These are phyloP conservation scores for Strigamia maritima DNA, from an alignment of 2,888 invertebrate species.

Conservation along the genomic window DNA sequence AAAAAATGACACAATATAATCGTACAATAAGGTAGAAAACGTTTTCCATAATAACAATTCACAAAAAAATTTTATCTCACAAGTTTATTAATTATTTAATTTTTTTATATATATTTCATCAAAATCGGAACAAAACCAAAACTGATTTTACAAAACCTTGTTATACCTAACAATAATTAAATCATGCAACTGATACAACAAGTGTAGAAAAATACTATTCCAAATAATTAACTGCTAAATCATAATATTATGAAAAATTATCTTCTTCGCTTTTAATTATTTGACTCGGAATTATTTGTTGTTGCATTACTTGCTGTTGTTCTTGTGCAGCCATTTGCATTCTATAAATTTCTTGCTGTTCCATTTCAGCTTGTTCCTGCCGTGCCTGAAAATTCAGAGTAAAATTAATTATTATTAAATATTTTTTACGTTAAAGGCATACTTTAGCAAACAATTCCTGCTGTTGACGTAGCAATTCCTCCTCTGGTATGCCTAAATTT, in stretches of 20 bases:
- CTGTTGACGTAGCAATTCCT: conserved; percentile 90
- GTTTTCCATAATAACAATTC: neutral
- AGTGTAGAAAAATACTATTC: neutral
- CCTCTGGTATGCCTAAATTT: conserved; percentile 97
- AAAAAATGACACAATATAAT: neutral
- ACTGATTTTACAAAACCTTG: neutral
- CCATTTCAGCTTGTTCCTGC: conserved; percentile 86
- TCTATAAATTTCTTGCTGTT: conserved; percentile 83
- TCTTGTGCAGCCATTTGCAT: conserved; percentile 63
- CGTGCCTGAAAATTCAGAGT: conserved; percentile 60
- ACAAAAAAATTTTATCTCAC: too few species aligned
- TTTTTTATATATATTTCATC: too few species aligned
- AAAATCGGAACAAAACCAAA: neutral
- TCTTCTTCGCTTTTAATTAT: neutral
- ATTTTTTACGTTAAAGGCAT: neutral
- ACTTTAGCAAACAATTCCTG: conserved; percentile 93
- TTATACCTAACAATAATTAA: neutral
- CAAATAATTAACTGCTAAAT: neutral
- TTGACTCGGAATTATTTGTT: conserved; percentile 7
- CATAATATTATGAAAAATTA: conserved; percentile 3
- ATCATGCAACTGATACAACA: neutral
- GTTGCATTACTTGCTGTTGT: conserved; percentile 50
- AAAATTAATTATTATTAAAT: conserved; percentile 1
- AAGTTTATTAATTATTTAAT: too few species aligned
- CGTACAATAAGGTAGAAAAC: neutral